These are phyloP conservation scores for Agriotes lineatus DNA, from an alignment of 2,888 invertebrate species.

Conservation along the genomic window DNA sequence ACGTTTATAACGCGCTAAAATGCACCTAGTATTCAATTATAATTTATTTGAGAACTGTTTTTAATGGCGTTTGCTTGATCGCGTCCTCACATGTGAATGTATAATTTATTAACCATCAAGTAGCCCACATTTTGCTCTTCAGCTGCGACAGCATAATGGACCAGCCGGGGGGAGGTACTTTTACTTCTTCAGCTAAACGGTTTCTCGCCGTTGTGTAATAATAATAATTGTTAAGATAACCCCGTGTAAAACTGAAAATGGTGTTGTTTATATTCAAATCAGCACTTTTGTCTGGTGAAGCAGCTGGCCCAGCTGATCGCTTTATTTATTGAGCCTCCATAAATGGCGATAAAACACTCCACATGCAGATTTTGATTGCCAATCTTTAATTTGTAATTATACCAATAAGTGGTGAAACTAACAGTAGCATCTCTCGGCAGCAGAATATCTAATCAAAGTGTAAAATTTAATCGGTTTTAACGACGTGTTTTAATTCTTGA, in stretches of 20 bases:
- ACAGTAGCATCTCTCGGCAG: too few relatives aligned
- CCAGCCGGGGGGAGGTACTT: not conserved
- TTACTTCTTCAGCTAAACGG: not conserved
- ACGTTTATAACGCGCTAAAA: conserved; percentile 21
- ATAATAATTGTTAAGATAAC: not conserved
- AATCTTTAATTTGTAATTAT: too few relatives aligned
- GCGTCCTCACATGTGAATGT: conserved; percentile 11
- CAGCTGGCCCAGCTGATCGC: not conserved
- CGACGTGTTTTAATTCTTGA: not conserved
- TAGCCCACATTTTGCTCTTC: conserved; percentile 15
- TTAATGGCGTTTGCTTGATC: conserved; percentile 9
- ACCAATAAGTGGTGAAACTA: too few relatives aligned
- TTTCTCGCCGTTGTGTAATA: too few relatives aligned
- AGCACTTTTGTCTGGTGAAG: not conserved
- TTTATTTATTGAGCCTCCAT: not conserved
- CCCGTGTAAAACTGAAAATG: not conserved
- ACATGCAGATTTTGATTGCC: too few relatives aligned
- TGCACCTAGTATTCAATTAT: not conserved
- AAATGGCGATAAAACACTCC: too few relatives aligned
- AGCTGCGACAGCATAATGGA: conserved; percentile 22
- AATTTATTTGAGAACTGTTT: conserved; percentile 17
- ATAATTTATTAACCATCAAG: conserved; percentile 20
- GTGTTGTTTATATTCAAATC: not conserved
- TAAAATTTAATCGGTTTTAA: too few relatives aligned
- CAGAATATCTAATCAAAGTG: too few relatives aligned